phyloP scores from a whole-genome alignment of 1,140 invertebrate genomes.

The Euwallacea similis region DNA sequence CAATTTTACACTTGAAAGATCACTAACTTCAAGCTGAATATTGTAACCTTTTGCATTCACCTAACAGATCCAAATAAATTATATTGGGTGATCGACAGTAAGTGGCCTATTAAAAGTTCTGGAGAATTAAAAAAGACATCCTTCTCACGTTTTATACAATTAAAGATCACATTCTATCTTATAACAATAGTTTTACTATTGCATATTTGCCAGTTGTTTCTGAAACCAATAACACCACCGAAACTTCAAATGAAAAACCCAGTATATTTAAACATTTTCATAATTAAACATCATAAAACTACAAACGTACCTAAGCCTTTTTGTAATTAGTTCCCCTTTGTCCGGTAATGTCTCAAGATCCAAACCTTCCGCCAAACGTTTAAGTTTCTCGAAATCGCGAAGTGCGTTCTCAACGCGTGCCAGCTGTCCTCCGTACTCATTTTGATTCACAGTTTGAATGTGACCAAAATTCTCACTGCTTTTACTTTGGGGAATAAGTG shows the following conservation, averaged over 20 bases:
- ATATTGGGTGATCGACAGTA: too few relatives aligned
- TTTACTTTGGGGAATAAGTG: too few relatives aligned
- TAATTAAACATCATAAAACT: neutral
- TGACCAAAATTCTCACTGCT: neutral
- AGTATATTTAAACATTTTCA: neutral
- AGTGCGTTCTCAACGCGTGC: conserved; percentile 12
- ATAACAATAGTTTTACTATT: too few relatives aligned
- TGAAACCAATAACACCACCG: neutral
- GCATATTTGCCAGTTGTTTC: too few relatives aligned
- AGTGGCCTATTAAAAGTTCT: too few relatives aligned
- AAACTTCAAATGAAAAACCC: neutral
- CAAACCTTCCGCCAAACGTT: conserved; percentile 56
- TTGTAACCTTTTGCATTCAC: too few relatives aligned
- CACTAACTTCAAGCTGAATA: too few relatives aligned
- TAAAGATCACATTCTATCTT: too few relatives aligned
- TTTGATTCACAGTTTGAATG: neutral
- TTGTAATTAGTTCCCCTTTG: conserved; percentile 15
- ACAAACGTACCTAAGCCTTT: conserved; percentile 8
- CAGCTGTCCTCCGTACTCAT: conserved; percentile 5
- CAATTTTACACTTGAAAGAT: too few relatives aligned
- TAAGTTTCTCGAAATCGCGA: conserved; percentile 20
- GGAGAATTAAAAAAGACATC: too few relatives aligned
- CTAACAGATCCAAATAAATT: too few relatives aligned
- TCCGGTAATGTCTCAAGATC: conserved; percentile 57
- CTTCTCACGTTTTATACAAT: too few relatives aligned